A percentile compares a stretch with the other conserved stretches of the same genome.
Conservation (phyloP, 2,113 vertebrate genomes). For the Lepus timidus region DNA sequence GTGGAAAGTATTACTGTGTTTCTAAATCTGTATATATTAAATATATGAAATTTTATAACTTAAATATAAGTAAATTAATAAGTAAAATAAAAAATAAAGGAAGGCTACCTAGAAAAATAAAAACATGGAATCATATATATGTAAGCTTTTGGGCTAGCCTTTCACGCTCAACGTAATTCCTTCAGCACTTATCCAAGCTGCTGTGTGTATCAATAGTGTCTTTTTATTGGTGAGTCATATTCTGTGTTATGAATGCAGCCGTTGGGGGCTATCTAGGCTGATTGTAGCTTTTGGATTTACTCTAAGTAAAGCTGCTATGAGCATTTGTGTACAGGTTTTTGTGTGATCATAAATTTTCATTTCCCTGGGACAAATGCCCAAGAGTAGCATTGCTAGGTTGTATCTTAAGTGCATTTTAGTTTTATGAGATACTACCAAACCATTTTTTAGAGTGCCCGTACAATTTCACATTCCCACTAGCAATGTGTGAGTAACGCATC, state of each 20-base stretch:
- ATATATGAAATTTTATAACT: no score
- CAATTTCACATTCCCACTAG: background rate
- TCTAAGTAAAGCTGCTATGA: background rate
- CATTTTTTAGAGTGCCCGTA: background rate
- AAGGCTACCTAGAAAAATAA: no score
- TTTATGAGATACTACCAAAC: background rate
- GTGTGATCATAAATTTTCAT: constrained; percentile 34
- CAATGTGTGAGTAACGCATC: background rate
- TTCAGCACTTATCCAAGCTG: background rate
- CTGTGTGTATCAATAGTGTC: background rate
- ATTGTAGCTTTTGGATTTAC: background rate
- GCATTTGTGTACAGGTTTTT: background rate
- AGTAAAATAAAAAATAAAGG: no score
- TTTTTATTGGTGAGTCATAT: background rate
- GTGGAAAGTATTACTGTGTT: no score
- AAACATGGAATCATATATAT: background rate
- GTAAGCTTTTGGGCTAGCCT: background rate
- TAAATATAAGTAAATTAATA: no score
- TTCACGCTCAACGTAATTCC: background rate
- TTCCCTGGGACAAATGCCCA: constrained; percentile 13
- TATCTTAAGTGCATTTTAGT: background rate
- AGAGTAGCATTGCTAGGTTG: background rate
- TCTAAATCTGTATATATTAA: no score
- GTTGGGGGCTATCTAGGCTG: background rate
- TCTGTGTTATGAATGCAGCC: background rate